Conservation (phyloP, 2,797 vertebrate genomes). For the Acanthis flammea region DNA sequence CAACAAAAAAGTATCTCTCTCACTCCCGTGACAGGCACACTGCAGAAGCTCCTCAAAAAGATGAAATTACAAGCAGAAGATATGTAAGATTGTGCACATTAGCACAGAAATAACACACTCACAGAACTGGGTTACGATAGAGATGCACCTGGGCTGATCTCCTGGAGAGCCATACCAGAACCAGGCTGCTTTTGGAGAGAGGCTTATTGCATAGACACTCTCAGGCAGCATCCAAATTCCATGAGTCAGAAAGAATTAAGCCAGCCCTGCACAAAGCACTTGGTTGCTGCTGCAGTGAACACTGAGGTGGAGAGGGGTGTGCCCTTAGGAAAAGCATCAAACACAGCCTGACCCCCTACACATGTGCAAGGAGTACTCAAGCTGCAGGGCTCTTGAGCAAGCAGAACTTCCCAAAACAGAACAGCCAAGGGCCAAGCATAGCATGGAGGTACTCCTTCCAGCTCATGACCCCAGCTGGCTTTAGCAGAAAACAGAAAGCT, state of each 20-base stretch:
- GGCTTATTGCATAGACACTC: neutral
- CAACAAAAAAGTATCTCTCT: neutral
- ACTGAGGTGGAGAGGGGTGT: neutral
- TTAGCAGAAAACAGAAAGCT: neutral
- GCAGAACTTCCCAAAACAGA: neutral
- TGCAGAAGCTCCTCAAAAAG: neutral
- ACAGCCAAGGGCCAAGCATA: neutral
- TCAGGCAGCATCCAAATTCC: neutral
- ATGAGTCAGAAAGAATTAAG: neutral
- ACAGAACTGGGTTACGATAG: neutral
- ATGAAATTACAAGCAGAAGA: neutral
- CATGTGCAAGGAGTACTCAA: neutral
- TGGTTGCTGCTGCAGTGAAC: neutral
- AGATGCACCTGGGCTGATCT: neutral
- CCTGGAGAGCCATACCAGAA: neutral
- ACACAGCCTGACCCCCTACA: neutral
- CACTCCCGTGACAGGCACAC: neutral
- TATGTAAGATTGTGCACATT: neutral
- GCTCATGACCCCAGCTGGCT: neutral
- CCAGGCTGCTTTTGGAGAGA: neutral
- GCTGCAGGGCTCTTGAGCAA: neutral
- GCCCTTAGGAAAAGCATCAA: neutral
- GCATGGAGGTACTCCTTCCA: neutral
- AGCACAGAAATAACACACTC: neutral
- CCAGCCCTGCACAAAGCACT: neutral